Percentiles rank a stretch among this genome's conserved stretches.
phyloP scores from a whole-genome alignment of 2,113 vertebrate species.

The Cebidichthys violaceus region DNA sequence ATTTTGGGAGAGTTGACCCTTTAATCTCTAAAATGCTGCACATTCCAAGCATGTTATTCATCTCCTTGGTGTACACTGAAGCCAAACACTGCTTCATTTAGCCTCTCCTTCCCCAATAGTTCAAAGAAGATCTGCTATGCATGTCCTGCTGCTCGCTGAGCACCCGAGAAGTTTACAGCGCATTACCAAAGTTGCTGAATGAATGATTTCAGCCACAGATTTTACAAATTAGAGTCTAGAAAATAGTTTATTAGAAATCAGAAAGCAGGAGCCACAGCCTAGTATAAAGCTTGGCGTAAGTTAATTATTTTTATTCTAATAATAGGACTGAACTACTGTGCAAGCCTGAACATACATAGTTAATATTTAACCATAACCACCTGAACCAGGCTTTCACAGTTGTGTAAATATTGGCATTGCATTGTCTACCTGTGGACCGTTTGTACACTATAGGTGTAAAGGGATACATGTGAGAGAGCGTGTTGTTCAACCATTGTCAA shows the following conservation, averaged over 20 bases:
- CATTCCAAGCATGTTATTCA: constrained; percentile 44
- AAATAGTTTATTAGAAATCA: constrained; percentile 3
- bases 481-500: constrained; percentile 28
- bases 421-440: constrained; percentile 24
- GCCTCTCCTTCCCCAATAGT: background rate
- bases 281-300: background rate
- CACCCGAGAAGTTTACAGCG: background rate
- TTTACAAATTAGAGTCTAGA: background rate
- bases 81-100: background rate
- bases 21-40: constrained; percentile 13
- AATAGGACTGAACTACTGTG: background rate
- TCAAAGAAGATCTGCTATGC: background rate
- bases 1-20: background rate
- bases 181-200: background rate
- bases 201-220: background rate
- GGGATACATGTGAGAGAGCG: constrained; percentile 63
- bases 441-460: constrained; percentile 55
- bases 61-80: constrained; percentile 11
- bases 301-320: background rate
- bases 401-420: constrained; percentile 56
- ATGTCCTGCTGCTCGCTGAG: background rate
- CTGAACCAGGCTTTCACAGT: background rate
- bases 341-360: constrained; percentile 24
- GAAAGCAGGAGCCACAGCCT: background rate
- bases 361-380: constrained; percentile 44